These are phyloP conservation scores for Helicolenus hilgendorfi DNA, from an alignment of 2,797 vertebrate genomes.

Conservation along the genomic window DNA sequence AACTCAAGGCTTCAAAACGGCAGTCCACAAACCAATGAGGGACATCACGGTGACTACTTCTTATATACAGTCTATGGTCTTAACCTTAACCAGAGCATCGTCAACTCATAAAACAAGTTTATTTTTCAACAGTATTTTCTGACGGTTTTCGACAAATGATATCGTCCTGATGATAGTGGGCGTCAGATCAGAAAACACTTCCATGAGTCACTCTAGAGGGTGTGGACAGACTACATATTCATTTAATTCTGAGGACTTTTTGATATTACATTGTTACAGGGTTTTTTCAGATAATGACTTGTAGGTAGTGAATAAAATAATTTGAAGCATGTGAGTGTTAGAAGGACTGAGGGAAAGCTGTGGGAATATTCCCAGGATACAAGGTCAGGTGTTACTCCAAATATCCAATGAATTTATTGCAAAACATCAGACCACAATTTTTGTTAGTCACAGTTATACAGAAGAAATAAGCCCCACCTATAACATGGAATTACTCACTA, in stretches of 20 bases:
- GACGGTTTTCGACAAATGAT: neutral
- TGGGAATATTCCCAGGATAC: neutral
- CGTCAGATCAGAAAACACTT: neutral
- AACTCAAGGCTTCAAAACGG: no score
- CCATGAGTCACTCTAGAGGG: neutral
- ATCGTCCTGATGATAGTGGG: no score
- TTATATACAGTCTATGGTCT: no score
- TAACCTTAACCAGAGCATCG: no score
- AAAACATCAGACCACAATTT: neutral
- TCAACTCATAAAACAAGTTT: neutral
- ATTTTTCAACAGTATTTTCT: neutral
- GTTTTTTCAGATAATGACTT: neutral
- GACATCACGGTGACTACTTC: no score
- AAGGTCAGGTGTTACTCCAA: neutral
- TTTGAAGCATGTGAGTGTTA: neutral
- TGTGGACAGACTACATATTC: neutral
- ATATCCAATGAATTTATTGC: neutral
- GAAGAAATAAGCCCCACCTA: neutral
- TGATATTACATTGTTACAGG: neutral
- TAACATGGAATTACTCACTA: neutral
- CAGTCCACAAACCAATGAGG: no score
- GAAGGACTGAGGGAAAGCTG: neutral
- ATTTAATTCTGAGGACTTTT: neutral
- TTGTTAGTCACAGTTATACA: neutral
- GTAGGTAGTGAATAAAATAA: neutral